Evolutionary conservation across 2,888 invertebrate species (phyloP).

Genomic region (Gerris lacustris): DNA sequence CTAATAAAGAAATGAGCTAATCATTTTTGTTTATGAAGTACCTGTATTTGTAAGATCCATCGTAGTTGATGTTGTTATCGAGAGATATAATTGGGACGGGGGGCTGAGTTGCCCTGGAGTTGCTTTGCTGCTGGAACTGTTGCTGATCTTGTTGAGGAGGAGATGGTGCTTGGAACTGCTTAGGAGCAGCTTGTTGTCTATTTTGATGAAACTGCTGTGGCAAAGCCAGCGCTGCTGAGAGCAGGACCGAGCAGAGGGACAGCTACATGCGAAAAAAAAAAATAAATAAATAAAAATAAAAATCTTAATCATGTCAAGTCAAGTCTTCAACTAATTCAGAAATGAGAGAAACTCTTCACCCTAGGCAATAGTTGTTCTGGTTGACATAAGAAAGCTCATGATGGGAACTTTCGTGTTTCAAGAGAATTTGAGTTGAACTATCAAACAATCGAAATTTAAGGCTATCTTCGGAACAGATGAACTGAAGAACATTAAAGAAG

Average conservation of each 20-base stretch:
- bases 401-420: no score
- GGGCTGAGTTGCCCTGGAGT: constrained; percentile 26
- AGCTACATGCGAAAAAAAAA: not conserved
- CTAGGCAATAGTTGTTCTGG: no score
- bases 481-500: no score
- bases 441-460: no score
- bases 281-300: no score
- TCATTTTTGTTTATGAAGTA: constrained; percentile 32
- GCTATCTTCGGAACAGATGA: no score
- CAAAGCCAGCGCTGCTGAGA: not conserved
- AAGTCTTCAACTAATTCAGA: no score
- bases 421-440: no score
- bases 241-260: not conserved
- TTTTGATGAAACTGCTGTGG: not conserved
- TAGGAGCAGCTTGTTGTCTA: not conserved
- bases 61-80: constrained; percentile 49
- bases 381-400: no score
- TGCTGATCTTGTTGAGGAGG: constrained; percentile 9
- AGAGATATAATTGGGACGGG: constrained; percentile 47
- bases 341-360: no score
- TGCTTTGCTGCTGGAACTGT: constrained; percentile 16
- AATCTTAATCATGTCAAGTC: no score
- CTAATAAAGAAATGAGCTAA: no score
- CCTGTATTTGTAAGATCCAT: constrained; percentile 53
- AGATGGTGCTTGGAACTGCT: not conserved